These are phyloP conservation scores for Mustela nigripes DNA, from an alignment of 2,113 vertebrate species.

Conservation along the genomic window DNA sequence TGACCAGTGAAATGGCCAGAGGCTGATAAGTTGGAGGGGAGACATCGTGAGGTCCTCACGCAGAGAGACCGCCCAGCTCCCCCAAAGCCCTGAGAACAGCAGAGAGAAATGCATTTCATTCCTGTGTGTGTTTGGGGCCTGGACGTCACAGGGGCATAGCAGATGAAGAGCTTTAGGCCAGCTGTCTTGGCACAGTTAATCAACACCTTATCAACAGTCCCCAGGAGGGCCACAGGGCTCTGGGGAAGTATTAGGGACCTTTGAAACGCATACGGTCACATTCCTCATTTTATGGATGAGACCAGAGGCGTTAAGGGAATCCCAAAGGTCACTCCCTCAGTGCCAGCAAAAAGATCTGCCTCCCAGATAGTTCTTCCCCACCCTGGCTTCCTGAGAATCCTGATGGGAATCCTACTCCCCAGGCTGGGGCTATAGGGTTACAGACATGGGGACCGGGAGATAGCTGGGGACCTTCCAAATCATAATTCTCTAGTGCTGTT, in stretches of 20 bases:
- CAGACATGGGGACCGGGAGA: not conserved
- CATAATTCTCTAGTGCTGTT: not conserved
- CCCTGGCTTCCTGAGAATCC: not conserved
- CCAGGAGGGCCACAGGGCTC: not conserved
- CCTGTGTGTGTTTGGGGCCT: not conserved
- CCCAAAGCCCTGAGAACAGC: not conserved
- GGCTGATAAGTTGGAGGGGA: too few species aligned
- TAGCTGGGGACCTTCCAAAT: not conserved
- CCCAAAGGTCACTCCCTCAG: slow-evolving; percentile 20
- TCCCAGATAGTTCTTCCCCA: not conserved
- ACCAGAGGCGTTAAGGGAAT: not conserved
- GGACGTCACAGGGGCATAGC: not conserved
- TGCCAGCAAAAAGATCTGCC: not conserved
- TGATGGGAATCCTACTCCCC: not conserved
- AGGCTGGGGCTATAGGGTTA: not conserved
- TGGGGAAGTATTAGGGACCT: slow-evolving; percentile 36
- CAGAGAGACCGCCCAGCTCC: not conserved
- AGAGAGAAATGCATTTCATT: not conserved
- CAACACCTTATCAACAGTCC: not conserved
- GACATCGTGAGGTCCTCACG: rapidly evolving
- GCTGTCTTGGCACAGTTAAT: not conserved
- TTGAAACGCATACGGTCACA: slow-evolving; percentile 2
- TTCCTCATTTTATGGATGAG: slow-evolving; percentile 59
- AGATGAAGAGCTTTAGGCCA: not conserved
- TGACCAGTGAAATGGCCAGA: not conserved